These are phyloP conservation scores for Manis javanica DNA, from an alignment of 2,797 vertebrate species.

Conservation along the genomic window DNA sequence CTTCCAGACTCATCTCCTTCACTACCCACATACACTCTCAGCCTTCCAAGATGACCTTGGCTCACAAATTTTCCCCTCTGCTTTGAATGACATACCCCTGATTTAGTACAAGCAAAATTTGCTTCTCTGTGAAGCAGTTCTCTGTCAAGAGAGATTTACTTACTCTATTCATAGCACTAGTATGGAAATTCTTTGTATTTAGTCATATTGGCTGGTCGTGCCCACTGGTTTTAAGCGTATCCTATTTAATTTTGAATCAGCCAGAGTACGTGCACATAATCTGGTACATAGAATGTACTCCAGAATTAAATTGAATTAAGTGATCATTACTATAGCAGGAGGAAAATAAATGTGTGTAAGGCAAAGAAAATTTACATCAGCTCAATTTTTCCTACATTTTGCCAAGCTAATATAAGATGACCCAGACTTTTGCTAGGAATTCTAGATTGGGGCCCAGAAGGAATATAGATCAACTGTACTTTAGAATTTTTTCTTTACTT, in stretches of 20 bases:
- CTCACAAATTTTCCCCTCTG: neutral
- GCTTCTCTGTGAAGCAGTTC: neutral
- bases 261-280: neutral
- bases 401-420: neutral
- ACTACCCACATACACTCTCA: accelerated
- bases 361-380: neutral
- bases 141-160: neutral
- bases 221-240: neutral
- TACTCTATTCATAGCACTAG: neutral
- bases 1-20: neutral
- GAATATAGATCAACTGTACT: neutral
- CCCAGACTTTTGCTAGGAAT: neutral
- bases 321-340: neutral
- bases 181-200: neutral
- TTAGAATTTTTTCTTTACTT: constrained; percentile 29
- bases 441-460: neutral
- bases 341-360: neutral
- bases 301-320: neutral
- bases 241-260: constrained; percentile 19
- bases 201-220: neutral
- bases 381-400: neutral
- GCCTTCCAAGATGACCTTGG: neutral
- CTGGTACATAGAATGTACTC: neutral
- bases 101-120: neutral
- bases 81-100: neutral